Evolutionary conservation across 1,140 invertebrate species (phyloP), one percentile per base, ranked within the genome.

Genomic region (Gryon sp.): DNA sequence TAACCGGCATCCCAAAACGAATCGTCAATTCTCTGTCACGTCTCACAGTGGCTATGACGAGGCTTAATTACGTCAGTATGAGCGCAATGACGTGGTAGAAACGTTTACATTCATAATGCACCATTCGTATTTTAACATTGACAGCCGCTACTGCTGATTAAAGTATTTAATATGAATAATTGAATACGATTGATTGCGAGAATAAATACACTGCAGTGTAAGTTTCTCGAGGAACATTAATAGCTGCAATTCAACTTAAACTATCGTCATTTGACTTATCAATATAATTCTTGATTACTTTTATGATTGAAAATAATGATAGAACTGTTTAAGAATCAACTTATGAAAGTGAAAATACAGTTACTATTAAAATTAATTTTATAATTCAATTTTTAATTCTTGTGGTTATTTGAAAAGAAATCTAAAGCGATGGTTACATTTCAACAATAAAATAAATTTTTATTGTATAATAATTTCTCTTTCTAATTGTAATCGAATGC

Each of bases 401-500:
- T 28, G 2, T 28, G 2, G 2, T 3, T 9, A 28, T 28, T 7
- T 28, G 7, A 28, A 28, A 28, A 2, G 8, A 9, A 28, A 28
- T 28, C n/a, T 7, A 9, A 28, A 2, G 1, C 26, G 2, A 9
- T 45, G n/a, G 26, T 15, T 11, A 2, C 34, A 16, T 34, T 53
- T 34, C 19, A 45, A 38, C 16, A 18, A 26, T 16, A 30, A 6
- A 70, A 18, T n/a, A n/a, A n/a, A n/a, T n/a, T 65, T 66, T 63
- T 65, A 72, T 50, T 30, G 50, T 50, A 55, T 74, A 80, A 83
- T 83, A 84, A 82, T 81, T 83, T 76, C 82, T 16, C 40, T 34
- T 6, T 20, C 38, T n/a, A 20, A 19, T 36, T 46, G 11, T 28
- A 72, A 50, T 14, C 20, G 43, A 11, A 12, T 11, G 28, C 28